A percentile compares a stretch with the other conserved stretches of the same genome.
Evolutionary conservation across 2,888 invertebrate species (phyloP).

Genomic region (Lathronympha strigana): DNA sequence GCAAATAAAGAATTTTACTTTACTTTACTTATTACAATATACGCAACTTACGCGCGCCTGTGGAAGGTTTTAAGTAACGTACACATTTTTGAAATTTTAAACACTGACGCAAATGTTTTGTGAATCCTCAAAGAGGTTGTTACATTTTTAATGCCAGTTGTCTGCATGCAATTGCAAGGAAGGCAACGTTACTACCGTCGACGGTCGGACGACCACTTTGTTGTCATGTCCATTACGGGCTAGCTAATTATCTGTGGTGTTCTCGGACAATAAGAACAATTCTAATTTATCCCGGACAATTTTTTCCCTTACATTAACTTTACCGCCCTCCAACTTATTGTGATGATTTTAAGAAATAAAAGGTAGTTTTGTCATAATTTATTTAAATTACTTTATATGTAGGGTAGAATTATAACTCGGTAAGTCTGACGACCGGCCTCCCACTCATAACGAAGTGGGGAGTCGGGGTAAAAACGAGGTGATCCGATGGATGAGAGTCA

Average conservation of each 20-base stretch:
- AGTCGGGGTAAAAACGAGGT: too few species aligned
- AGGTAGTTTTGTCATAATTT: too few species aligned
- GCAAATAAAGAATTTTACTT: too few species aligned
- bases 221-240: slow-evolving; percentile 13
- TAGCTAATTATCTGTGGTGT: slow-evolving; percentile 8
- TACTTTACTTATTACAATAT: too few species aligned
- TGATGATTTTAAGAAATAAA: too few species aligned
- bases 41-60: too few species aligned
- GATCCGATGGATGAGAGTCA: too few species aligned
- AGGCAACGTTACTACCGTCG: slow-evolving; percentile 4
- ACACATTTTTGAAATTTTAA: neutral
- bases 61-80: too few species aligned
- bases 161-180: slow-evolving; percentile 7
- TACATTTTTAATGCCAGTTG: slow-evolving; percentile 23
- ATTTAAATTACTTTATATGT: too few species aligned
- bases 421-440: too few species aligned
- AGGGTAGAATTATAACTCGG: too few species aligned
- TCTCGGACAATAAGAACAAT: slow-evolving; percentile 8
- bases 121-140: neutral
- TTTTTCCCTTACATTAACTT: neutral
- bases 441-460: too few species aligned
- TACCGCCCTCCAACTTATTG: neutral
- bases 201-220: slow-evolving; percentile 1
- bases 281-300: slow-evolving; percentile 11
- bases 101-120: neutral